phyloP scores from a whole-genome alignment of 2,113 vertebrate genomes.

The Callospermophilus lateralis region DNA sequence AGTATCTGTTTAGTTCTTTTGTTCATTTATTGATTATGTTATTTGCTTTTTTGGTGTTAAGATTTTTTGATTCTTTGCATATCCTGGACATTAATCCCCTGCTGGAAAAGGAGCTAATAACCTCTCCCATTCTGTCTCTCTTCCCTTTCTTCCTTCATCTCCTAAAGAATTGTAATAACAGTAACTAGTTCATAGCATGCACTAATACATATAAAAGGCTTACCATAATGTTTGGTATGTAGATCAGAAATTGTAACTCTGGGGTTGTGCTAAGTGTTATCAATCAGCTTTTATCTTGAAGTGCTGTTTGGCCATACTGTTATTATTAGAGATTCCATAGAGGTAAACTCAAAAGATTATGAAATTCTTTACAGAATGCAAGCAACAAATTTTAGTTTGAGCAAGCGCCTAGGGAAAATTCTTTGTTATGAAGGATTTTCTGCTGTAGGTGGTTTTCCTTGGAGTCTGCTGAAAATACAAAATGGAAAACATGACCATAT shows the following conservation, averaged over 20 bases:
- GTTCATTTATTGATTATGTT: too few species aligned
- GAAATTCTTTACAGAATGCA: background rate
- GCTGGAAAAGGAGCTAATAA: too few species aligned
- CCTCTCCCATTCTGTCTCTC: background rate
- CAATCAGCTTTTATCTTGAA: background rate
- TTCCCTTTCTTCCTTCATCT: background rate
- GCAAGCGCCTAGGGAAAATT: background rate
- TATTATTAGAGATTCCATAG: background rate
- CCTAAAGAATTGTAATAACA: background rate
- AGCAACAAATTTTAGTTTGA: constrained; percentile 15
- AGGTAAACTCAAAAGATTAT: background rate
- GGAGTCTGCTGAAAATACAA: constrained; percentile 36
- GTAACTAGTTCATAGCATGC: background rate
- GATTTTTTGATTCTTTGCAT: too few species aligned
- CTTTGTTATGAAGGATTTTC: constrained; percentile 53
- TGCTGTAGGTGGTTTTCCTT: background rate
- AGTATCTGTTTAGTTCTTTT: too few species aligned
- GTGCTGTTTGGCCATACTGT: background rate
- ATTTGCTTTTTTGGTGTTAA: too few species aligned
- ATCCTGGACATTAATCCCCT: too few species aligned
- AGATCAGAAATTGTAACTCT: background rate
- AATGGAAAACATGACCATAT: constrained; percentile 42
- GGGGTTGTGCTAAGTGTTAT: background rate
- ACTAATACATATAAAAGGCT: background rate
- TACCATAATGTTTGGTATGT: background rate